A percentile compares a stretch with the other conserved stretches of the same genome.
Conservation (phyloP, 2,797 vertebrate genomes). For the Falco peregrinus region DNA sequence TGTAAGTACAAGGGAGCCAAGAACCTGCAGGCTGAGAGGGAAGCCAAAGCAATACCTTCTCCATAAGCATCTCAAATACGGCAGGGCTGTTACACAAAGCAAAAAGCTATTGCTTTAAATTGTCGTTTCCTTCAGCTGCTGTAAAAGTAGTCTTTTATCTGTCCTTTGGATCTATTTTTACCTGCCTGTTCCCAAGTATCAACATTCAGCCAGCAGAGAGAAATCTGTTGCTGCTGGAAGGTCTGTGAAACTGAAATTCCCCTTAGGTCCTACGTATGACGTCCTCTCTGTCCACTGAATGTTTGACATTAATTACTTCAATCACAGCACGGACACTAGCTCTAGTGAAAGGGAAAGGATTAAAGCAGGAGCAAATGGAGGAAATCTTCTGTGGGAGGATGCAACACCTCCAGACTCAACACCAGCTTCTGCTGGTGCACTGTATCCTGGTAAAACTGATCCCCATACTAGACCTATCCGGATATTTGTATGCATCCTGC, state of each 20-base stretch:
- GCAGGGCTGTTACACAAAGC: constrained; percentile 20
- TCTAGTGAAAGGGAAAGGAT: constrained; percentile 2
- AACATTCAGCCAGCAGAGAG: constrained; percentile 6
- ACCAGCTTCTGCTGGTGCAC: neutral
- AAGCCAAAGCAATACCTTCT: constrained; percentile 37
- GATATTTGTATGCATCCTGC: neutral
- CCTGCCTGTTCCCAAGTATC: constrained; percentile 9
- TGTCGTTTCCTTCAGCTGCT: constrained; percentile 32
- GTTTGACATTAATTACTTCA: constrained; percentile 61
- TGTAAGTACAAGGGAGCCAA: constrained; percentile 30
- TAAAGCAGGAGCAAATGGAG: neutral
- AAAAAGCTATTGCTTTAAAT: constrained; percentile 48
- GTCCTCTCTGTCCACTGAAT: constrained; percentile 1
- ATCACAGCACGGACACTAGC: constrained; percentile 34
- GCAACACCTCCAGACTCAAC: neutral
- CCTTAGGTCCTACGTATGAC: neutral
- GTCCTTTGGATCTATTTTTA: constrained; percentile 45
- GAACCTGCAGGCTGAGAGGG: neutral
- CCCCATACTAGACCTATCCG: neutral
- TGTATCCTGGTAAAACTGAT: neutral
- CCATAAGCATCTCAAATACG: neutral
- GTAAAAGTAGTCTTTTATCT: constrained; percentile 42
- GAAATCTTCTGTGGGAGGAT: neutral
- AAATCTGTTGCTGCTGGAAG: constrained; percentile 22
- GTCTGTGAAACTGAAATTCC: neutral